A percentile compares a stretch with the other conserved stretches of the same genome.
Evolutionary conservation across 2,888 invertebrate genomes (phyloP).

Genomic region (Andricus curvator): DNA sequence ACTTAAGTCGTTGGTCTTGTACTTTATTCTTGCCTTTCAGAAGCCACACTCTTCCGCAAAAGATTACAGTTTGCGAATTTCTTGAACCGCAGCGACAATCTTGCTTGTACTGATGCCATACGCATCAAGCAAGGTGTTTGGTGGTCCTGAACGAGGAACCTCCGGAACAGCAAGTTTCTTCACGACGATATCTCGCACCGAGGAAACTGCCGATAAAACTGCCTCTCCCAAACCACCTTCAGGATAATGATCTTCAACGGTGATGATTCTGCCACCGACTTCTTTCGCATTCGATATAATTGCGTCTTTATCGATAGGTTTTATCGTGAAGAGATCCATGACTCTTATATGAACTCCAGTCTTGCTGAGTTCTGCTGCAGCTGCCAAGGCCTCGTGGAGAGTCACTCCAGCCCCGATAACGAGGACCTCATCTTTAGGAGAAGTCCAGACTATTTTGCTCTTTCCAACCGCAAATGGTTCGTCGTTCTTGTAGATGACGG

Average conservation of each 20-base stretch:
- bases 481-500: conserved; percentile 91
- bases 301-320: conserved; percentile 92
- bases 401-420: conserved; percentile 97
- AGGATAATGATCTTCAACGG: conserved; percentile 98
- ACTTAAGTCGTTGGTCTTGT: conserved; percentile 18
- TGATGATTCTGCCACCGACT: conserved; percentile 90
- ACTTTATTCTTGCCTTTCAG: conserved; percentile 20
- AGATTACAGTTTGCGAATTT: conserved; percentile 80
- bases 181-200: conserved; percentile 85
- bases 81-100: conserved; percentile 86
- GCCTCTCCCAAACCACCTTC: conserved; percentile 98
- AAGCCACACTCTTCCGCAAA: conserved; percentile 23
- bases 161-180: conserved; percentile 89
- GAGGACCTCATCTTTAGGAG: conserved; percentile 87
- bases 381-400: conserved; percentile 92
- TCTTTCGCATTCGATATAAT: conserved; percentile 88
- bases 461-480: conserved; percentile 90
- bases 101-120: conserved; percentile 93
- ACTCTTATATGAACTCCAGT: conserved; percentile 89
- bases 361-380: conserved; percentile 87
- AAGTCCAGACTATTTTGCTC: conserved; percentile 88
- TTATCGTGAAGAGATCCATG: conserved; percentile 97
- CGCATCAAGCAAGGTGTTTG: conserved; percentile 90
- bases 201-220: conserved; percentile 89
- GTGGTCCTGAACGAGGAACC: conserved; percentile 96